Conservation (phyloP, 2,113 vertebrate species). For the Caranx melampygus region DNA sequence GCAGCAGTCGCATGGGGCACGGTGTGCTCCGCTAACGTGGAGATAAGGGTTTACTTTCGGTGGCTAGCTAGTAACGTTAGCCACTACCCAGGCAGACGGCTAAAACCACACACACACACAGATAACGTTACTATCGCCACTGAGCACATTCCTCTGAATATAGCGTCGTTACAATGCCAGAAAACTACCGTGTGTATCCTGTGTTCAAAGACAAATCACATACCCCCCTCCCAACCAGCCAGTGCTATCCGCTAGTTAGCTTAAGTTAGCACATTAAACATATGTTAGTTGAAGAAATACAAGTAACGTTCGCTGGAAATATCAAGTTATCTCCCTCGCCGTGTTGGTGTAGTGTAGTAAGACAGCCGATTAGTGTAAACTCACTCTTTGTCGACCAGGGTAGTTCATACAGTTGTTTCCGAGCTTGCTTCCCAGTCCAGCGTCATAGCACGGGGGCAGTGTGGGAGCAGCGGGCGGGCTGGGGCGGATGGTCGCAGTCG, state of each 20-base stretch:
- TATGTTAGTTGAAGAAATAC: slow-evolving; percentile 12
- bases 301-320: slow-evolving; percentile 47
- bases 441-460: slow-evolving; percentile 60
- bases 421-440: slow-evolving; percentile 43
- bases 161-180: neutral
- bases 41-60: slow-evolving; percentile 37
- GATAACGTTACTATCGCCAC: slow-evolving; percentile 7
- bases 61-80: slow-evolving; percentile 49
- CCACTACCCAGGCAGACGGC: slow-evolving; percentile 25
- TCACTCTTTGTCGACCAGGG: slow-evolving; percentile 62
- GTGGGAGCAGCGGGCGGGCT: slow-evolving; percentile 6
- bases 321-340: slow-evolving; percentile 45
- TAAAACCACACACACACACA: neutral
- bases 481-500: slow-evolving; percentile 31
- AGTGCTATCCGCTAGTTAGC: slow-evolving; percentile 44
- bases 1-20: slow-evolving; percentile 44
- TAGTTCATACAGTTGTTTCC: slow-evolving; percentile 39
- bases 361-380: slow-evolving; percentile 32
- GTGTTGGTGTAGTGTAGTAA: slow-evolving; percentile 8
- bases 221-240: neutral
- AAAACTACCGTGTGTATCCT: neutral
- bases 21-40: slow-evolving; percentile 50
- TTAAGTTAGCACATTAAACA: slow-evolving; percentile 47
- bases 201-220: neutral
- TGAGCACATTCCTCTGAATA: slow-evolving; percentile 25